A percentile compares a stretch with the other conserved stretches of the same genome.
These are phyloP conservation scores for Theropithecus gelada DNA, from an alignment of 2,113 vertebrate species.

Conservation along the genomic window DNA sequence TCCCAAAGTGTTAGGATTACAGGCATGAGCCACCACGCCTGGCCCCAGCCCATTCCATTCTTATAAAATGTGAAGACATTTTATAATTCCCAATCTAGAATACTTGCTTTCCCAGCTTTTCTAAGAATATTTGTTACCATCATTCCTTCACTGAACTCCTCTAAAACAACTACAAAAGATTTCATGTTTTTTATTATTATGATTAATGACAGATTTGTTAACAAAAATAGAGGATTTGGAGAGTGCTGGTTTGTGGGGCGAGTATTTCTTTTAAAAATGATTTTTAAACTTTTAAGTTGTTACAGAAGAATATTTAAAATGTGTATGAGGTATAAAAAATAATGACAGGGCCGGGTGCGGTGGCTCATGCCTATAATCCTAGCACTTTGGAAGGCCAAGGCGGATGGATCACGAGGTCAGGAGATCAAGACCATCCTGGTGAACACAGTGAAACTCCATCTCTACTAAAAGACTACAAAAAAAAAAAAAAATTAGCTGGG, in stretches of 20 bases:
- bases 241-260: background rate
- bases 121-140: background rate
- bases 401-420: no score
- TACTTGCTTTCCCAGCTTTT: background rate
- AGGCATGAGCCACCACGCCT: no score
- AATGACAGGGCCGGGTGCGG: background rate
- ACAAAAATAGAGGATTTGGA: background rate
- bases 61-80: background rate
- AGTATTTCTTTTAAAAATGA: background rate
- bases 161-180: background rate
- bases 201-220: background rate
- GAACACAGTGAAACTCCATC: accelerated
- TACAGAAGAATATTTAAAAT: background rate
- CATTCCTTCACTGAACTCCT: background rate
- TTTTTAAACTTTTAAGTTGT: background rate
- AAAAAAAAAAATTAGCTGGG: no score
- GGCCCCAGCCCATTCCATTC: background rate
- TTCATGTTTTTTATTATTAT: background rate
- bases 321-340: background rate
- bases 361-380: no score
- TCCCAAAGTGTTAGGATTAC: no score
- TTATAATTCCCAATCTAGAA: background rate
- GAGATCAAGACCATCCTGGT: no score
- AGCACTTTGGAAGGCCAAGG: no score
- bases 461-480: no score